Evolutionary conservation across 1,140 invertebrate genomes (phyloP).

Genomic region (Acromyrmex charruanus): DNA sequence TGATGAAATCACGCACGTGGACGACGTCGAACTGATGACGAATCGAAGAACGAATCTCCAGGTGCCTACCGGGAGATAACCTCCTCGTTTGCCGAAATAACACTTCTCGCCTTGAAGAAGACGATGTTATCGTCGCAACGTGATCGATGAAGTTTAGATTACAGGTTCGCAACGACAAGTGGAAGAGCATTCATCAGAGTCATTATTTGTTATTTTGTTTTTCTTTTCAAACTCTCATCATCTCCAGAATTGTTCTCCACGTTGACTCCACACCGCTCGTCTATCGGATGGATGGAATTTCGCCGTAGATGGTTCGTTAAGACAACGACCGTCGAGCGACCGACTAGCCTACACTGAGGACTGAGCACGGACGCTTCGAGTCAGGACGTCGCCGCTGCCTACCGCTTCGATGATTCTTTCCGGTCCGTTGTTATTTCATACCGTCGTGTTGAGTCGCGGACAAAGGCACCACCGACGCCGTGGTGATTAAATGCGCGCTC

Average conservation of each 20-base stretch:
- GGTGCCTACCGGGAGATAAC: not conserved
- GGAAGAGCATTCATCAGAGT: not conserved
- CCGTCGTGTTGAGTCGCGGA: constrained; percentile 43
- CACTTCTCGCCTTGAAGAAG: constrained; percentile 12
- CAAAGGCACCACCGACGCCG: not conserved
- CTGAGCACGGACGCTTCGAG: constrained; percentile 84
- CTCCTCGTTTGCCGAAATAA: not conserved
- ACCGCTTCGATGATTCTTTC: constrained; percentile 74
- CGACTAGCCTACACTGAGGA: constrained; percentile 87
- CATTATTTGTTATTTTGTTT: not conserved
- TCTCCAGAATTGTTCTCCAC: not conserved
- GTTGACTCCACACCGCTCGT: not conserved
- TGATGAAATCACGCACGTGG: not conserved
- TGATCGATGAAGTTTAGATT: not conserved
- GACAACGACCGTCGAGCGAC: constrained; percentile 80
- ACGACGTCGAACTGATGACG: not conserved
- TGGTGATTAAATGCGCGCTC: not conserved
- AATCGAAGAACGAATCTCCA: not conserved
- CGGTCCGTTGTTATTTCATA: constrained; percentile 82
- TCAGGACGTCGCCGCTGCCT: constrained; percentile 73
- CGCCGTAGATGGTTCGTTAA: not conserved
- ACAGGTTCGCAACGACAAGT: not conserved
- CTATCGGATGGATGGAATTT: not conserved
- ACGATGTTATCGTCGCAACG: constrained; percentile 15
- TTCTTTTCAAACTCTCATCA: not conserved